Evolutionary conservation across 2,888 invertebrate genomes (phyloP), one percentile per base, ranked within the genome.

Genomic region (Platypus cylindrus): DNA sequence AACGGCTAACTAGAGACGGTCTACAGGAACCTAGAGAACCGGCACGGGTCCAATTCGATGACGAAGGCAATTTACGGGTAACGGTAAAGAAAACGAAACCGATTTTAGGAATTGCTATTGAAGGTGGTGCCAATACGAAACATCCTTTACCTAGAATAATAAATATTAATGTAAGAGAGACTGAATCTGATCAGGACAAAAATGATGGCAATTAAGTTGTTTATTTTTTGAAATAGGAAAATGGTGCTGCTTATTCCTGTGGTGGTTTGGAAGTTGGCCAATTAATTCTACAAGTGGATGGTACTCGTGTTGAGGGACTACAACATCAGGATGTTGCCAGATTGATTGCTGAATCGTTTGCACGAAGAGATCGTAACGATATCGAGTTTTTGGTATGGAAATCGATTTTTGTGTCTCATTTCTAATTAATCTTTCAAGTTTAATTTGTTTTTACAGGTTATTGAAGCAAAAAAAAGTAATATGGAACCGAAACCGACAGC

Each of bases 71-170:
- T 65, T 71, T 89, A 53, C 73, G 85, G 60, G 81, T 91, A 53
- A 80, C 81, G 48, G 86, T 94, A 48, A 84, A 84, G 64, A 94
- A 94, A 67, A 85, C 83, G 35, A 90, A 90, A 65, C 86, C 91
- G 30, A 87, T 89, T 54, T 73, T 95, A 52, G 94, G 95, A 48
- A 89, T 95, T 55, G 94, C 93, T 44, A 94, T 95, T 54, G 94
- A 94, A 67, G 95, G 95, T 42, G 95, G 95, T 43, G 86, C 87
- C 52, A 91, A 95, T 63, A 94, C 94, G 28, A 84, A 85, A 57
- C 93, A 94, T 65, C 86, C 89, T 36, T 70, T 93, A 54, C 94
- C 94, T 34, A 75, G 91, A 59, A 91, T 95, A 55, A 93, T 94
- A 55, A 91, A 90, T 64, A 91, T 95, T 58, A 93, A 93, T 65